Evolutionary conservation across 1,140 invertebrate genomes (phyloP), one percentile per base, ranked within the genome.

Genomic region (Hylaeus volcanicus): DNA sequence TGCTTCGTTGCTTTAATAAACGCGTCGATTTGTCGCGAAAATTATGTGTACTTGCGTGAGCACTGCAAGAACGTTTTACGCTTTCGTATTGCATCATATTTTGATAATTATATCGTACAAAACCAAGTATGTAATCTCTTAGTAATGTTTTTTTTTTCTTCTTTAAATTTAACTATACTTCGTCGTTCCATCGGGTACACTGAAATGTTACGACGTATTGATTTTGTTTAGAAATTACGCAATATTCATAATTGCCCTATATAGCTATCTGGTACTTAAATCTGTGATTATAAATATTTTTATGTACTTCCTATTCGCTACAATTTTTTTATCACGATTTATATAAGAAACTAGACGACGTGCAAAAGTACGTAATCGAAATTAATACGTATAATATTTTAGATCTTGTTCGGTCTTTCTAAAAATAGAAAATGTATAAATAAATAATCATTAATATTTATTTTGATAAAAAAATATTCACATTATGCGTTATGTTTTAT

Each of bases 61-160:
- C 26, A 41, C 12, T n/a, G 12, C 6, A 26, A 1, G 2, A 65
- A 26, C 3, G 0, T 65, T 41, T 9, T 48, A 45, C 6, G 9
- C 8, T 65, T n/a, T 48, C 26, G 5, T 65, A 65, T 66, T 51
- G 15, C 65, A n/a, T 51, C n/a, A 51, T 66, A 51, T 51, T 66
- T 66, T 15, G 43, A 48, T 48, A 8, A 65, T 65, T 48, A n/a
- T n/a, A 15, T 48, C 43, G 8, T 15, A n/a, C 11, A 9, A 48
- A 48, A 15, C 48, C 1, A 45, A n/a, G 9, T 43, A 5, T 6
- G 1, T 11, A 48, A 9, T 51, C 5, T 48, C 26, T 5, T 37
- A 15, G 5, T 5, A 8, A 1, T 2, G 58, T 5, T 15, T 60
- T 60, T 15, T 60, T 48, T 5, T 5, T 60, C 8, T 5, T 5